Conservation (phyloP, 1,140 invertebrate genomes). For the Sweltsa coloradensis region DNA sequence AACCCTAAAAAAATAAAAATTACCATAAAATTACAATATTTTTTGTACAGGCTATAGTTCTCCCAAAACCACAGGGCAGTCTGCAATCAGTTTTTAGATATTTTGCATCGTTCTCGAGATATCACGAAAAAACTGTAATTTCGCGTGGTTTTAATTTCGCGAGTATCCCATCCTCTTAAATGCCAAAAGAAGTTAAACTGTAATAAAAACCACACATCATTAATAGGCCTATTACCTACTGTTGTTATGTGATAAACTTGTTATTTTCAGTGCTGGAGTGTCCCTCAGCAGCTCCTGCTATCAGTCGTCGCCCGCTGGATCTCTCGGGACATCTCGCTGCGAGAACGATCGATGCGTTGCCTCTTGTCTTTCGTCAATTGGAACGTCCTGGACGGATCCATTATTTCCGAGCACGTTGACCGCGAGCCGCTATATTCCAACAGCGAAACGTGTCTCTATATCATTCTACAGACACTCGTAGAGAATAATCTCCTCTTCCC, state of each 20-base stretch:
- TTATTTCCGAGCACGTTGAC: conserved; percentile 36
- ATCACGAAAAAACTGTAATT: no score
- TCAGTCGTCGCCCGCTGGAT: conserved; percentile 42
- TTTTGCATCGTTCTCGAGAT: no score
- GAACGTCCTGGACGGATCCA: conserved; percentile 29
- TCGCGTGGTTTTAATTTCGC: no score
- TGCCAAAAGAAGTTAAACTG: background rate
- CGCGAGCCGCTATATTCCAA: conserved; percentile 34
- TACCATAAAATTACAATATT: no score
- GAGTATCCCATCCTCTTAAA: no score
- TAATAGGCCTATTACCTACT: background rate
- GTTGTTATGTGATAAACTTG: background rate
- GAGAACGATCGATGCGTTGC: conserved; percentile 37
- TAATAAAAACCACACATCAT: background rate
- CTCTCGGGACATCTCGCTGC: conserved; percentile 28
- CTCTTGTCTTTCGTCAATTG: conserved; percentile 37
- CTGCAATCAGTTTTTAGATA: no score
- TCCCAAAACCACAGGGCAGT: no score
- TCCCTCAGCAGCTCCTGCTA: conserved; percentile 25
- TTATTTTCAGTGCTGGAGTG: conserved; percentile 20
- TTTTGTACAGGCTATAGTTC: no score
- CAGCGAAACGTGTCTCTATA: conserved; percentile 37
- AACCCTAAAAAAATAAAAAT: no score
- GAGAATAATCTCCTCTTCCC: conserved; percentile 39
- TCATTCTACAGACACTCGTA: conserved; percentile 41